Conservation (phyloP, 2,888 invertebrate genomes). For the Druceiella hillmani region DNA sequence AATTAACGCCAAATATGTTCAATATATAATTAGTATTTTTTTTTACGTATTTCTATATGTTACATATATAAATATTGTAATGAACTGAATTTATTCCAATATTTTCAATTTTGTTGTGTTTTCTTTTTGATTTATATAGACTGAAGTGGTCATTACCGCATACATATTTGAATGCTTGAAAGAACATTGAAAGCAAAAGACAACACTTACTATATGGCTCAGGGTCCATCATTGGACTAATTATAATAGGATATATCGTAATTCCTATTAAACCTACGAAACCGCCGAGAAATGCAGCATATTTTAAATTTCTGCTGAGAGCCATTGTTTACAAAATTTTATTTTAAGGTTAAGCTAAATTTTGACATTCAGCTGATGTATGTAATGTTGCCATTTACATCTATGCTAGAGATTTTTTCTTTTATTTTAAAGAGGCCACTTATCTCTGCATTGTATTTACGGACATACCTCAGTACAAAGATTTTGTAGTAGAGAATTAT, state of each 20-base stretch:
- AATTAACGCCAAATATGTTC: no score
- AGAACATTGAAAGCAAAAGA: not conserved
- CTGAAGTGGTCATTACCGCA: not conserved
- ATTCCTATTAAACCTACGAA: conserved; percentile 51
- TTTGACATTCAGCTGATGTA: conserved; percentile 1
- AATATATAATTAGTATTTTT: no score
- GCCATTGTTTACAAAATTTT: conserved; percentile 27
- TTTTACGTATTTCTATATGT: no score
- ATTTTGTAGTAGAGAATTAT: no score
- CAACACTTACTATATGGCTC: conserved; percentile 56
- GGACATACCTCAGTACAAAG: no score
- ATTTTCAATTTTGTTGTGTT: no score
- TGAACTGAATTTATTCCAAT: no score
- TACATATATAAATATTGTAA: no score
- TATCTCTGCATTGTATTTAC: no score
- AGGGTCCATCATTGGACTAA: conserved; percentile 58
- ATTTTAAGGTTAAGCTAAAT: not conserved
- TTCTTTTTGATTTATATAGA: no score
- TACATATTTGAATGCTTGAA: not conserved
- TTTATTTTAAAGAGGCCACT: no score
- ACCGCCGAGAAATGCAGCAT: conserved; percentile 45
- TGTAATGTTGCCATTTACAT: not conserved
- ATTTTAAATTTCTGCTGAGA: conserved; percentile 44
- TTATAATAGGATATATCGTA: conserved; percentile 53
- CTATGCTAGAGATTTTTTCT: no score